phyloP scores from a whole-genome alignment of 2,797 vertebrate genomes.

The Gymnoscopelus microlampas region DNA sequence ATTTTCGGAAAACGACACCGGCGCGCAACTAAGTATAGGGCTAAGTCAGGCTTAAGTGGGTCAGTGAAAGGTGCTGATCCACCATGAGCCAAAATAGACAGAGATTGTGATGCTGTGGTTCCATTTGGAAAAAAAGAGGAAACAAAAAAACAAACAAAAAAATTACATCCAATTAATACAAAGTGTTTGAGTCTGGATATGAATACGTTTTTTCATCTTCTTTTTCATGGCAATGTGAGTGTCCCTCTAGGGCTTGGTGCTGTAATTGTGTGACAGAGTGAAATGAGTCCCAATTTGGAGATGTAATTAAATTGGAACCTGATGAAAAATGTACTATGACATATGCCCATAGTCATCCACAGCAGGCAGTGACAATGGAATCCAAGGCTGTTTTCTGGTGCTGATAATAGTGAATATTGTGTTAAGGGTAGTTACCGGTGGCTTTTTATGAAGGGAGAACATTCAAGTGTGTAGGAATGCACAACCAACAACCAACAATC shows the following conservation, averaged over 20 bases:
- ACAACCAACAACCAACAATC: too few relatives aligned
- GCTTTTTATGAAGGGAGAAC: constrained; percentile 19
- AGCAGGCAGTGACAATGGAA: neutral
- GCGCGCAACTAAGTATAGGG: too few relatives aligned
- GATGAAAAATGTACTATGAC: constrained; percentile 53
- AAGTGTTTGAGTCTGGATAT: constrained; percentile 54
- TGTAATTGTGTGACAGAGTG: constrained; percentile 75
- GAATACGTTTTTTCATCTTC: neutral
- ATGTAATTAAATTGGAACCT: constrained; percentile 76
- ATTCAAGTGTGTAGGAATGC: constrained; percentile 10
- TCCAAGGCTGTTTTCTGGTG: constrained; percentile 44
- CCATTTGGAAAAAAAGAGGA: constrained; percentile 44
- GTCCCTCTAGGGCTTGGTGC: constrained; percentile 63
- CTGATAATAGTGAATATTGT: constrained; percentile 31
- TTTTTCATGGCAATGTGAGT: constrained; percentile 8
- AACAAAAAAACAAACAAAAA: constrained; percentile 7
- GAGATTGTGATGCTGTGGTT: constrained; percentile 42
- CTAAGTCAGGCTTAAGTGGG: constrained; percentile 35
- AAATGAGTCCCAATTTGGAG: constrained; percentile 69
- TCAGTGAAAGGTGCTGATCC: constrained; percentile 68
- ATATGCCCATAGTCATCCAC: constrained; percentile 37
- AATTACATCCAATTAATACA: constrained; percentile 44
- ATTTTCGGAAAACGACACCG: too few relatives aligned
- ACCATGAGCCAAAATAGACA: constrained; percentile 57
- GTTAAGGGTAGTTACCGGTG: constrained; percentile 9